Conservation (phyloP, 1,140 invertebrate species). For the Aphidius gifuensis region DNA sequence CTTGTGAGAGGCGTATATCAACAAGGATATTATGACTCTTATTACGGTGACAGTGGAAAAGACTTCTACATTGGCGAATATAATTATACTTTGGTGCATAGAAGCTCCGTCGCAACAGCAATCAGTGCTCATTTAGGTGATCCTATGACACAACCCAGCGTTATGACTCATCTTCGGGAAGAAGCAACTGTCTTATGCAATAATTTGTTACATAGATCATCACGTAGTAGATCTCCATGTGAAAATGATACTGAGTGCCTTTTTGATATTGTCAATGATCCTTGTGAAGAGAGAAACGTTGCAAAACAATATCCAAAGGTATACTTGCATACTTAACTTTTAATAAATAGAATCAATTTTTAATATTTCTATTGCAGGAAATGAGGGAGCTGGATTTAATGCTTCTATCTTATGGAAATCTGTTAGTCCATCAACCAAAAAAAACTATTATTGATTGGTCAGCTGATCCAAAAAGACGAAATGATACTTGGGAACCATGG, state of each 20-base stretch:
- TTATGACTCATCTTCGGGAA: slow-evolving; percentile 41
- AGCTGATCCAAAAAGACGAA: slow-evolving; percentile 52
- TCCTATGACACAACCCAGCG: slow-evolving; percentile 47
- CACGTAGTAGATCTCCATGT: slow-evolving; percentile 29
- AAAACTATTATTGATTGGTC: slow-evolving; percentile 41
- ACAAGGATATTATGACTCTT: slow-evolving; percentile 42
- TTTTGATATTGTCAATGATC: slow-evolving; percentile 64
- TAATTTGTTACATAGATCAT: slow-evolving; percentile 25
- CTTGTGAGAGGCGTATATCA: slow-evolving; percentile 53
- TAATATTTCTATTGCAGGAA: slow-evolving; percentile 32
- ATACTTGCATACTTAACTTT: background rate
- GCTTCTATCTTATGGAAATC: slow-evolving; percentile 44
- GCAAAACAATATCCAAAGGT: slow-evolving; percentile 48
- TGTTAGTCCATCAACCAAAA: slow-evolving; percentile 42
- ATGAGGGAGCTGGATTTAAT: slow-evolving; percentile 45
- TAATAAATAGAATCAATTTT: background rate
- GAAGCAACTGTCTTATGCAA: slow-evolving; percentile 48
- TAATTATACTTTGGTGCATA: slow-evolving; percentile 35
- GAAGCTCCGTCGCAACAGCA: slow-evolving; percentile 42
- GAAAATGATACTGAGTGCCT: slow-evolving; percentile 60
- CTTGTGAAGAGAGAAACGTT: slow-evolving; percentile 66
- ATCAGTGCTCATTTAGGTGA: slow-evolving; percentile 45
- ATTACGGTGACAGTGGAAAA: slow-evolving; percentile 41
- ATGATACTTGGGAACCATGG: slow-evolving; percentile 56
- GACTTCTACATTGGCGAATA: slow-evolving; percentile 36